Percentiles rank a stretch among this genome's conserved stretches.
Conservation (phyloP, 30 jellyfish, hydroid and myxozoan species). For the Morbakka virulenta region DNA sequence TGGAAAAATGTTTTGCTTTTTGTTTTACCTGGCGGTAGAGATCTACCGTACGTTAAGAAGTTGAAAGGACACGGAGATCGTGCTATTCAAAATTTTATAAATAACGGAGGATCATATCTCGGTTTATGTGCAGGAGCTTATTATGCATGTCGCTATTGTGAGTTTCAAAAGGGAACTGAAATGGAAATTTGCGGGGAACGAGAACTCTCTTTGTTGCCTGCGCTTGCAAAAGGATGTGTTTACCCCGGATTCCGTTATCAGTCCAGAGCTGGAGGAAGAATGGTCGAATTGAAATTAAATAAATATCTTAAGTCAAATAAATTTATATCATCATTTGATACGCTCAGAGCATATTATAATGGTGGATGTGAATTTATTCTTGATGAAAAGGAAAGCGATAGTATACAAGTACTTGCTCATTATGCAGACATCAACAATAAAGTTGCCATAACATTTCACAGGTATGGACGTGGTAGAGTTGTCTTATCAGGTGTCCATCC, state of each 20-base stretch:
- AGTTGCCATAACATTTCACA: conserved; percentile 55
- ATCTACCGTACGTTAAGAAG: conserved; percentile 62
- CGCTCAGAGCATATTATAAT: conserved; percentile 51
- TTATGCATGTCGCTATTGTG: conserved; percentile 59
- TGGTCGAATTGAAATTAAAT: conserved; percentile 36
- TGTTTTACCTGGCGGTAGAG: conserved; percentile 90
- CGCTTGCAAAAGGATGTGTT: conserved; percentile 75
- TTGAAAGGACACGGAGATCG: conserved; percentile 30
- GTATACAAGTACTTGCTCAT: conserved; percentile 7
- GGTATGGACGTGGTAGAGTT: conserved; percentile 56
- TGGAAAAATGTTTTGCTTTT: conserved; percentile 28
- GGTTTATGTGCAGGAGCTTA: conserved; percentile 98
- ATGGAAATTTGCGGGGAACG: conserved; percentile 77
- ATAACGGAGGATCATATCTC: conserved; percentile 71
- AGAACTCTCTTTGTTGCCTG: conserved; percentile 54
- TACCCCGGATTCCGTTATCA: conserved; percentile 80
- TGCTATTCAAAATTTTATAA: conserved; percentile 26
- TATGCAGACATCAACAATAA: conserved; percentile 48
- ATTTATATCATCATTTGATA: neutral
- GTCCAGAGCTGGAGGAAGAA: conserved; percentile 57
- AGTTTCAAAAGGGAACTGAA: too few relatives aligned
- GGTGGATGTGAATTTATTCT: conserved; percentile 93
- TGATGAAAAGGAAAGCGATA: neutral
- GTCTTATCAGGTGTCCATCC: conserved; percentile 89
- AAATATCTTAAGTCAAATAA: too few relatives aligned